Conservation (phyloP, 2,888 invertebrate genomes). For the Saturnia japonica region DNA sequence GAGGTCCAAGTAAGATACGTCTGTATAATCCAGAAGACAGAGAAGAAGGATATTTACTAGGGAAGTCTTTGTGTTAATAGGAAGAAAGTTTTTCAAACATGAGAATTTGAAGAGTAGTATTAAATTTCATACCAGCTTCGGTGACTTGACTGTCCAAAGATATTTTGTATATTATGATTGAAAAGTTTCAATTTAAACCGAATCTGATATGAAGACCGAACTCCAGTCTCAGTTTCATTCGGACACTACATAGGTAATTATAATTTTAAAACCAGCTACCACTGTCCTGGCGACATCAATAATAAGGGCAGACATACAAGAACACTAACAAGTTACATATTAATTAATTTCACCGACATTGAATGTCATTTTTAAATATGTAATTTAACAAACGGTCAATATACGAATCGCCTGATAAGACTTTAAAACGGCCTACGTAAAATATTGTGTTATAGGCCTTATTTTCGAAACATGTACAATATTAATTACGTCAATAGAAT, state of each 20-base stretch:
- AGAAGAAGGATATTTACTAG: no score
- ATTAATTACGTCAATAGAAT: no score
- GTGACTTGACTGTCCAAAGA: no score
- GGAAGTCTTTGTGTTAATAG: no score
- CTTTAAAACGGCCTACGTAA: not conserved
- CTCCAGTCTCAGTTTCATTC: not conserved
- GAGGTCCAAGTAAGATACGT: no score
- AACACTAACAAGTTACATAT: not conserved
- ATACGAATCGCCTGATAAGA: not conserved
- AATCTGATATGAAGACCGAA: not conserved
- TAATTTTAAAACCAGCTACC: not conserved
- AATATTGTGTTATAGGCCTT: not conserved
- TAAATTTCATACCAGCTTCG: no score
- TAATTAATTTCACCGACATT: constrained; percentile 8
- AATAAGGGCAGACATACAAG: not conserved
- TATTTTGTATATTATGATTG: not conserved
- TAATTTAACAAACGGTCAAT: not conserved
- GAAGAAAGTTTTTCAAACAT: no score
- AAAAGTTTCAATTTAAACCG: not conserved
- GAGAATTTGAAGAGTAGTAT: no score
- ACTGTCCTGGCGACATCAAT: constrained; percentile 2
- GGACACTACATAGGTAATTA: not conserved
- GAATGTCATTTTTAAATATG: not conserved
- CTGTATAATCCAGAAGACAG: no score
- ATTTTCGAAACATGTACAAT: no score